These are phyloP conservation scores for Telmatochromis brichardi DNA, from an alignment of 2,113 vertebrate species.

Conservation along the genomic window DNA sequence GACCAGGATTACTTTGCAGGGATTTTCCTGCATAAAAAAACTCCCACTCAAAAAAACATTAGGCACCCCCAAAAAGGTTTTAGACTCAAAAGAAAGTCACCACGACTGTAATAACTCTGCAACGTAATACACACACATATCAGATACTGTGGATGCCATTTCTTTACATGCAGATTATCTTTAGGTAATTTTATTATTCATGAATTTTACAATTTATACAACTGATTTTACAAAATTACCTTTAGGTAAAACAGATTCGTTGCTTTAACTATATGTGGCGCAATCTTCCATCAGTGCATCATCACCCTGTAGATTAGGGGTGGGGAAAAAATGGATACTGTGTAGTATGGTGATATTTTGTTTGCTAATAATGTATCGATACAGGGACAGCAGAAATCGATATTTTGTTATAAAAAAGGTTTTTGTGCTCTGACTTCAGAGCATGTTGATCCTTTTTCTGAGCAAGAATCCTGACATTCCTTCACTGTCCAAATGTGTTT, in stretches of 20 bases:
- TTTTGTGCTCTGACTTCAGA: no score
- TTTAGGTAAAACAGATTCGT: fast-evolving
- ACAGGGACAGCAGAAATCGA: no score
- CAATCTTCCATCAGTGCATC: background rate
- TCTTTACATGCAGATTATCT: background rate
- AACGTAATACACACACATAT: background rate
- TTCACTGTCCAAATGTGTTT: no score
- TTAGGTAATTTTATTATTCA: background rate
- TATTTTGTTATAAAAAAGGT: no score
- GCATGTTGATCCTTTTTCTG: no score
- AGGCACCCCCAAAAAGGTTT: background rate
- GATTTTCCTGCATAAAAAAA: background rate
- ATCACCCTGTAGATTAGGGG: background rate
- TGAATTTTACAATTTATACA: background rate
- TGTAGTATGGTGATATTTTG: no score
- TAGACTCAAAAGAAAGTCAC: background rate
- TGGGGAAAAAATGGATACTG: no score
- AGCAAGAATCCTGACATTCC: no score
- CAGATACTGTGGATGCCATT: background rate
- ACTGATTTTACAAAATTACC: background rate
- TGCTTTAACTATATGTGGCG: background rate
- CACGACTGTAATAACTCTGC: background rate
- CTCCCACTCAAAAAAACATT: background rate
- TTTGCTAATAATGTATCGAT: no score
- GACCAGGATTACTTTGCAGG: background rate